Conservation (phyloP, 2,797 vertebrate species). For the Threskiornis aethiopicus region DNA sequence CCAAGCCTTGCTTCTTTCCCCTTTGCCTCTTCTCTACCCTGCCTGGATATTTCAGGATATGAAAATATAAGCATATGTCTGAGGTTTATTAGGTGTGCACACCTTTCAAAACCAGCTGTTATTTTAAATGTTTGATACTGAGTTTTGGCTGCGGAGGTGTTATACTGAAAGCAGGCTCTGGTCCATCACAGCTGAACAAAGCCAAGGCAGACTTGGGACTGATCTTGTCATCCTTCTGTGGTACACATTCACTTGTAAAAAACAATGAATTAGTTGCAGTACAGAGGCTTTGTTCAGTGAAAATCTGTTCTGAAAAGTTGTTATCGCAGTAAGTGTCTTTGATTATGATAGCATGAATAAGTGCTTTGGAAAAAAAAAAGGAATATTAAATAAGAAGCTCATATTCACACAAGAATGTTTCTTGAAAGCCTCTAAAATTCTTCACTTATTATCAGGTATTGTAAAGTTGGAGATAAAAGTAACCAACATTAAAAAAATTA, state of each 20-base stretch:
- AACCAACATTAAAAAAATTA: not conserved
- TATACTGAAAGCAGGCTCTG: not conserved
- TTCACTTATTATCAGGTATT: not conserved
- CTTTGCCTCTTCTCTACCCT: not conserved
- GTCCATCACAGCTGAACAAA: not conserved
- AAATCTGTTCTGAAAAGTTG: not conserved
- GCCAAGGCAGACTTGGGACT: not conserved
- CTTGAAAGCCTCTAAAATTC: not conserved
- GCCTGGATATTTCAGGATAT: not conserved
- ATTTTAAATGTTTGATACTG: not conserved
- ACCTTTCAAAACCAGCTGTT: not conserved
- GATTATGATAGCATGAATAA: not conserved
- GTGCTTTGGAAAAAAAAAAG: not conserved
- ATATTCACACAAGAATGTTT: not conserved
- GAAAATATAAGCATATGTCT: not conserved
- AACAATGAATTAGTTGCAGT: not conserved
- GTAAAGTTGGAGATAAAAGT: not conserved
- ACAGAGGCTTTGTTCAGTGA: not conserved
- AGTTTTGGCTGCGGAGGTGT: not conserved
- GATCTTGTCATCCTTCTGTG: not conserved
- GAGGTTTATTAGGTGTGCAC: not conserved
- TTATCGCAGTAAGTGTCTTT: not conserved
- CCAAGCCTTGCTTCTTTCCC: not conserved
- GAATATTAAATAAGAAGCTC: not conserved
- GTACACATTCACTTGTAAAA: not conserved